Conservation (phyloP, 2,888 invertebrate genomes). For the Eudemis profundana region DNA sequence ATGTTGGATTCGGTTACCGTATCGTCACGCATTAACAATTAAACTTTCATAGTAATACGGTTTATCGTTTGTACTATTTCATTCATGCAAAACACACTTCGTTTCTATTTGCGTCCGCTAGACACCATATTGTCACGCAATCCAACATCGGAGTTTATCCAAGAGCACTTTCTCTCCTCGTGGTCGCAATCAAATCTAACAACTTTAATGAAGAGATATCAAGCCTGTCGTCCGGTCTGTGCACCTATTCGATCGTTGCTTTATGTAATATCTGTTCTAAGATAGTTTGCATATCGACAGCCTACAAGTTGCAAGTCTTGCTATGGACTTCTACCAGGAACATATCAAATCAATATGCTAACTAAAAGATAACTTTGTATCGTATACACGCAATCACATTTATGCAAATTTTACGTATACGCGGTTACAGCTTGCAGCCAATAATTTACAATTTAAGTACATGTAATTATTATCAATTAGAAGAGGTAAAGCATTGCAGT, state of each 20-base stretch:
- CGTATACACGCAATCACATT: background rate
- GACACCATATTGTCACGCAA: slow-evolving; percentile 39
- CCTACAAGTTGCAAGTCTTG: background rate
- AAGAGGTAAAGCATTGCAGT: no score
- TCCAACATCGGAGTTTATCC: slow-evolving; percentile 31
- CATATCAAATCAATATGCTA: background rate
- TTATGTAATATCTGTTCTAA: slow-evolving; percentile 15
- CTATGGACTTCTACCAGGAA: background rate
- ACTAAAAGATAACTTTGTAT: background rate
- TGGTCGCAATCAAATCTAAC: slow-evolving; percentile 39
- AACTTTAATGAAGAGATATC: slow-evolving; percentile 39
- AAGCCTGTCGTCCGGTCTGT: slow-evolving; percentile 15
- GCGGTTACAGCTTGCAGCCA: background rate
- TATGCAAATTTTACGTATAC: background rate
- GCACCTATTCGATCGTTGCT: slow-evolving; percentile 5
- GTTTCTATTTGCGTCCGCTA: slow-evolving; percentile 10
- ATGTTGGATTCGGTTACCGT: background rate
- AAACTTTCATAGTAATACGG: slow-evolving; percentile 24
- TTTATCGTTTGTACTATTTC: slow-evolving; percentile 24
- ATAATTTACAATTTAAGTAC: background rate
- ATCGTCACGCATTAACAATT: slow-evolving; percentile 26
- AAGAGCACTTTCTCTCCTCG: slow-evolving; percentile 37
- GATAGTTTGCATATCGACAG: slow-evolving; percentile 14
- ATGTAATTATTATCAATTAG: background rate
- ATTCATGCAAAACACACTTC: slow-evolving; percentile 29